phyloP scores from a whole-genome alignment of 2,113 vertebrate genomes.

The Panurus biarmicus region DNA sequence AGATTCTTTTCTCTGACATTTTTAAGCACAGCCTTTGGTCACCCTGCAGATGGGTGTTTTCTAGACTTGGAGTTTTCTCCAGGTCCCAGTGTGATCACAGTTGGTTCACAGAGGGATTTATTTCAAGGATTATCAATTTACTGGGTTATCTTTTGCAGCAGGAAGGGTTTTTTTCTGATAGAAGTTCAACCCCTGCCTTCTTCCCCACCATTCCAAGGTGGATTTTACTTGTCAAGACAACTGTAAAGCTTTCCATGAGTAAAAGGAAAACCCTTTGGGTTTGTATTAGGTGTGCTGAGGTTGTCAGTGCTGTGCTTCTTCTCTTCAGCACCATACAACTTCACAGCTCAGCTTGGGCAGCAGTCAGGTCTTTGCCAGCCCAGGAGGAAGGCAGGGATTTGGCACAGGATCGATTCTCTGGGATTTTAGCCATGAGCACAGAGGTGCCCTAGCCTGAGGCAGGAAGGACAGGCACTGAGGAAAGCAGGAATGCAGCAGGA shows the following conservation, averaged over 20 bases:
- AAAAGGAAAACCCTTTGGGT: background rate
- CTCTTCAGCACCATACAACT: background rate
- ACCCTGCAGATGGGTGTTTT: background rate
- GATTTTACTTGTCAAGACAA: background rate
- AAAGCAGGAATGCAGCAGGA: background rate
- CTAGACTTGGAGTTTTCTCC: background rate
- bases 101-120: background rate
- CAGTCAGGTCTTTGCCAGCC: background rate
- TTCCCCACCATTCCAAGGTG: background rate
- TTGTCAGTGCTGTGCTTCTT: background rate
- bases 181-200: background rate
- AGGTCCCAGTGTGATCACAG: background rate
- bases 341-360: background rate
- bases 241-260: rapidly evolving
- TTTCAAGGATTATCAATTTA: background rate
- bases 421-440: background rate
- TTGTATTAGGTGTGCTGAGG: background rate
- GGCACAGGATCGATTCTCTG: background rate
- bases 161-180: background rate
- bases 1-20: background rate
- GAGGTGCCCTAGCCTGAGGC: background rate
- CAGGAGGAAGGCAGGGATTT: background rate
- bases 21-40: background rate
- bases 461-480: background rate
- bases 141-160: background rate